phyloP scores from a whole-genome alignment of 2,888 invertebrate species.

The Orthosia cruda region DNA sequence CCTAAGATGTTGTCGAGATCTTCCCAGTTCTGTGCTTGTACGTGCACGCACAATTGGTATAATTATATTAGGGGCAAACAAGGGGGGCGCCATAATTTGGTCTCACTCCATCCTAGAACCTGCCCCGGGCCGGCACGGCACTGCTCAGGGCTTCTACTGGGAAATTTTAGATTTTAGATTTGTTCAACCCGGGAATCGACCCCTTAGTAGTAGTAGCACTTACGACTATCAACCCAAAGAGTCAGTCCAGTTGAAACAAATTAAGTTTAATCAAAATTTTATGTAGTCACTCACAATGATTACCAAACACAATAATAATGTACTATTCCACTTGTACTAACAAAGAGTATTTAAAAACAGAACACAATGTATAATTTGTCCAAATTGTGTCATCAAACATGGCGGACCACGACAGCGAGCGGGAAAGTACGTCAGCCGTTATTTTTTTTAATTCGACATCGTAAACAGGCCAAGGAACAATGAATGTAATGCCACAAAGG shows the following conservation, averaged over 20 bases:
- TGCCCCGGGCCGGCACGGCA: too few species aligned
- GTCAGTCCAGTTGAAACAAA: not conserved
- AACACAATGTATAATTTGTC: slow-evolving; percentile 17
- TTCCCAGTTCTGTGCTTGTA: too few species aligned
- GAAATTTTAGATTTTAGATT: too few species aligned
- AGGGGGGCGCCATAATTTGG: too few species aligned
- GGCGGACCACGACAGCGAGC: slow-evolving; percentile 25
- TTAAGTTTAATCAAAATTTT: not conserved
- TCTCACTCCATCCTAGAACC: too few species aligned
- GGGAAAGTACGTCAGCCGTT: slow-evolving; percentile 36
- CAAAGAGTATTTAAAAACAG: slow-evolving; percentile 12
- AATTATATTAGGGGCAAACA: too few species aligned
- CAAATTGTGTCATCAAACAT: slow-evolving; percentile 28
- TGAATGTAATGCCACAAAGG: slow-evolving; percentile 68
- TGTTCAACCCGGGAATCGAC: too few species aligned
- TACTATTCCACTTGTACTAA: not conserved
- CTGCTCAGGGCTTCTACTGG: too few species aligned
- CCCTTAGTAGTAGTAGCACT: too few species aligned
- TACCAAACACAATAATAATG: not conserved
- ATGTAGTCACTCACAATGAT: not conserved
- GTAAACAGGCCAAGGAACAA: slow-evolving; percentile 59
- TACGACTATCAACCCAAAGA: too few species aligned
- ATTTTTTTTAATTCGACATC: slow-evolving; percentile 63
- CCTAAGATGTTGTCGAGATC: too few species aligned
- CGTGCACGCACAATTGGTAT: too few species aligned